These are phyloP conservation scores for Xanthia icteritia DNA, from an alignment of 2,888 invertebrate species.

Conservation along the genomic window DNA sequence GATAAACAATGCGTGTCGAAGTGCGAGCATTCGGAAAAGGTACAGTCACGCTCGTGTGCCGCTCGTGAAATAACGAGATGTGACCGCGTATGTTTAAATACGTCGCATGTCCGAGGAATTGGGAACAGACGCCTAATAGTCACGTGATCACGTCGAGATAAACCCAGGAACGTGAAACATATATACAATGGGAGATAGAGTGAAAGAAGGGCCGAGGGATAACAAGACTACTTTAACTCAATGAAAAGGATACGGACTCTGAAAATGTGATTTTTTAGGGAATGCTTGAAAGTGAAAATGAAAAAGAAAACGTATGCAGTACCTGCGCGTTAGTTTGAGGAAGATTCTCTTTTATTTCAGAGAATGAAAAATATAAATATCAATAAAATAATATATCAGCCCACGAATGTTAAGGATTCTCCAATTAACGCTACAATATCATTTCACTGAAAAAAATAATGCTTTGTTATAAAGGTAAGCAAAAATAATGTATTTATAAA, in stretches of 20 bases:
- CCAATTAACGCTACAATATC: background rate
- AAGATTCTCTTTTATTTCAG: conserved; percentile 1
- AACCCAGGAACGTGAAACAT: conserved; percentile 30
- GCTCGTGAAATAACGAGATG: conserved; percentile 32
- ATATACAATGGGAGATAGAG: conserved; percentile 40
- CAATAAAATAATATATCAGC: background rate
- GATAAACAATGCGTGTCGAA: conserved; percentile 31
- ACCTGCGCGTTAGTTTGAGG: background rate
- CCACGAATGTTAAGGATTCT: background rate
- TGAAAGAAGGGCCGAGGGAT: conserved; percentile 34
- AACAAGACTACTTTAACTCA: conserved; percentile 39
- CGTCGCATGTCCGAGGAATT: conserved; percentile 13
- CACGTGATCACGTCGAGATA: conserved; percentile 26
- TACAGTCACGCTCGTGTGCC: conserved; percentile 24
- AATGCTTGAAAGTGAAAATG: background rate
- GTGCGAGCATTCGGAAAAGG: conserved; percentile 21
- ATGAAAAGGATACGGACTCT: conserved; percentile 33
- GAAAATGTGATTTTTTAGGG: conserved; percentile 11
- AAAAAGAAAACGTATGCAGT: background rate
- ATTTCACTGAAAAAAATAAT: background rate
- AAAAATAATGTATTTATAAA: background rate
- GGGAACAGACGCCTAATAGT: conserved; percentile 28
- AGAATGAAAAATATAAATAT: background rate
- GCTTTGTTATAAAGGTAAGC: background rate
- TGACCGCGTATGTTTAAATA: conserved; percentile 23